Evolutionary conservation across 2,797 vertebrate genomes (phyloP).

Genomic region (Chiloscyllium punctatum): DNA sequence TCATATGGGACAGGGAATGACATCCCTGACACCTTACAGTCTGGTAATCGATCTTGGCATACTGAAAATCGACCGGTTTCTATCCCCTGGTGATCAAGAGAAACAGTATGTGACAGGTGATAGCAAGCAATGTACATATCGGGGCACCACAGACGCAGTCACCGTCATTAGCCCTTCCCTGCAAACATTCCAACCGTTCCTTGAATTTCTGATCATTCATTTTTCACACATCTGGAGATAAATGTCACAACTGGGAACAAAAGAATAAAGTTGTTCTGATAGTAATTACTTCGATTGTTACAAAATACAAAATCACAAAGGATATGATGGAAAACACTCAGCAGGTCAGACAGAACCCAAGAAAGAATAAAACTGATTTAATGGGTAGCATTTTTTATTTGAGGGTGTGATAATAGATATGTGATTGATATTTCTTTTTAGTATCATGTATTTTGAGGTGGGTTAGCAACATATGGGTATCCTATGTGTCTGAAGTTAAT

Average conservation of each 20-base stretch:
- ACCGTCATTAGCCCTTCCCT: neutral
- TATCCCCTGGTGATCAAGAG: constrained; percentile 50
- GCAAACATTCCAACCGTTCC: neutral
- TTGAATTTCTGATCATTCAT: neutral
- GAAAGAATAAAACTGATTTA: neutral
- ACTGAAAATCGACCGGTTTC: constrained; percentile 53
- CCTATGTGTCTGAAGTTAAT: no score
- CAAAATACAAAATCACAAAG: neutral
- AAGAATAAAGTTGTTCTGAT: neutral
- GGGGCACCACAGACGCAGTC: neutral
- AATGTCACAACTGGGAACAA: neutral
- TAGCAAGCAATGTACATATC: neutral
- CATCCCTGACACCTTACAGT: constrained; percentile 38
- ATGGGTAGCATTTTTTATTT: neutral
- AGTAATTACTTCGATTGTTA: neutral
- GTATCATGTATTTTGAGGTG: no score
- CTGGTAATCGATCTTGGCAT: constrained; percentile 47
- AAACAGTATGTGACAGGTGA: neutral
- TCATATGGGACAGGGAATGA: constrained; percentile 67
- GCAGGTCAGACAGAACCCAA: neutral
- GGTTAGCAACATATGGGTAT: no score
- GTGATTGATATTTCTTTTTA: no score
- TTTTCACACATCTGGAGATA: neutral
- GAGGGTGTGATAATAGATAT: no score
- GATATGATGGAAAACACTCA: neutral